Percentiles rank a stretch among this genome's conserved stretches.
Evolutionary conservation across 2,797 vertebrate genomes (phyloP).

Genomic region (Tadarida brasiliensis): DNA sequence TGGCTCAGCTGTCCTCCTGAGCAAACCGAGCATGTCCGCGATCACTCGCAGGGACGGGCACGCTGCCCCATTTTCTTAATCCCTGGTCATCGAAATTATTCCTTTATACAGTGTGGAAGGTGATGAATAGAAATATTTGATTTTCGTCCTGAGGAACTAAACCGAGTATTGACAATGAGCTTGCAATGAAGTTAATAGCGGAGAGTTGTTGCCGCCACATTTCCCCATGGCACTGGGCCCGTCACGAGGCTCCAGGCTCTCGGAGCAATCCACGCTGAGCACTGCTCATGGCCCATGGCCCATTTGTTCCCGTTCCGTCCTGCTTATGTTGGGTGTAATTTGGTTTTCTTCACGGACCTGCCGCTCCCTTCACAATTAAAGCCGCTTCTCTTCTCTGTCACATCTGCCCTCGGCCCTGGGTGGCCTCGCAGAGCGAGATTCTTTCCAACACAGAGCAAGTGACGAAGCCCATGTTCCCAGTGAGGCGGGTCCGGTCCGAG

Average conservation of each 20-base stretch:
- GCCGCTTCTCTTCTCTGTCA: slow-evolving; percentile 16
- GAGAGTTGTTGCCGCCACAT: not conserved
- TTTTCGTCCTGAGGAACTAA: slow-evolving; percentile 25
- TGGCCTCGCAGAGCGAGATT: not conserved
- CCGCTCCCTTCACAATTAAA: slow-evolving; percentile 45
- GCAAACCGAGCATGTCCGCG: not conserved
- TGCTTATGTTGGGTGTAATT: slow-evolving; percentile 58
- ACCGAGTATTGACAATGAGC: slow-evolving; percentile 24
- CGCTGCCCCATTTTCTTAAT: not conserved
- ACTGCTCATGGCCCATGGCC: slow-evolving; percentile 51
- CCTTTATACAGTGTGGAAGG: not conserved
- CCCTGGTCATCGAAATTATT: not conserved
- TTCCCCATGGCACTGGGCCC: not conserved
- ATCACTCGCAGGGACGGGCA: not conserved
- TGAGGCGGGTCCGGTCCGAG: slow-evolving; percentile 44
- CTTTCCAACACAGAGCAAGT: slow-evolving; percentile 25
- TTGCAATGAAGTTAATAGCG: slow-evolving; percentile 64
- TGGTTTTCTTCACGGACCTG: slow-evolving; percentile 58
- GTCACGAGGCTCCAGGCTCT: slow-evolving; percentile 47
- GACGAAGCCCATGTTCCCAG: slow-evolving; percentile 49
- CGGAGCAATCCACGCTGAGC: slow-evolving; percentile 53
- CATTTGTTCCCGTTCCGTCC: slow-evolving; percentile 62
- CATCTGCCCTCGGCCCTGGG: not conserved
- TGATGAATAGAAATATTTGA: not conserved
- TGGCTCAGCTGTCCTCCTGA: not conserved